These are phyloP conservation scores for Acrossocheilus wenchowensis DNA, from an alignment of 2,797 vertebrate species.

Conservation along the genomic window DNA sequence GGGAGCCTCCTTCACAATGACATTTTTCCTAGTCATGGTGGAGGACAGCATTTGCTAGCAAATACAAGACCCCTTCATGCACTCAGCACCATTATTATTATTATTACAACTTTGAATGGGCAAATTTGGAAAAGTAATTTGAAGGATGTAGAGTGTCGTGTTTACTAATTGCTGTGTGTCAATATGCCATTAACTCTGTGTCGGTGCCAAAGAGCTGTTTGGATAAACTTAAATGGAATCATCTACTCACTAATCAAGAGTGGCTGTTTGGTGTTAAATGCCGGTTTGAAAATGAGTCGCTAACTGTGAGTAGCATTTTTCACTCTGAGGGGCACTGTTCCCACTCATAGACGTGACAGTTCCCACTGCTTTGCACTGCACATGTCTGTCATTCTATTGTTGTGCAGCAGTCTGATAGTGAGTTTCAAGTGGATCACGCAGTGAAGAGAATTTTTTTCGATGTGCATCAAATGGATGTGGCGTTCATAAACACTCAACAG, in stretches of 20 bases:
- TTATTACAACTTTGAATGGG: constrained; percentile 9
- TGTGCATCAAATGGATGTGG: constrained; percentile 26
- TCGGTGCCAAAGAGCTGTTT: constrained; percentile 42
- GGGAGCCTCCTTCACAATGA: constrained; percentile 26
- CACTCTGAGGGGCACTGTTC: constrained; percentile 45
- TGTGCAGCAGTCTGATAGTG: constrained; percentile 4
- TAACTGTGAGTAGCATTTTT: constrained; percentile 49
- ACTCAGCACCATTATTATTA: neutral
- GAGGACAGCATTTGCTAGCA: constrained; percentile 13
- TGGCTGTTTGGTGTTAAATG: constrained; percentile 48
- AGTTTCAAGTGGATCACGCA: constrained; percentile 40
- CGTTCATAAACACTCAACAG: constrained; percentile 32
- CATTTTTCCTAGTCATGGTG: constrained; percentile 35
- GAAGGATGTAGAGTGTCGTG: constrained; percentile 46
- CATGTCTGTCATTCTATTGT: constrained; percentile 44
- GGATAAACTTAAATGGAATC: constrained; percentile 41
- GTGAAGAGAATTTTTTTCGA: constrained; percentile 32
- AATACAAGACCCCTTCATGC: neutral
- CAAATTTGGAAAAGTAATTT: constrained; percentile 40
- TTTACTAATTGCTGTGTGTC: constrained; percentile 57
- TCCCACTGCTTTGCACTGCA: constrained; percentile 31
- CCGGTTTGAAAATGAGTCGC: constrained; percentile 46
- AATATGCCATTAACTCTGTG: constrained; percentile 41
- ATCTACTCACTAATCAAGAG: constrained; percentile 36
- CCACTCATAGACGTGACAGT: constrained; percentile 42